Base-by-base conservation (phyloP, 2,113 vertebrate species). In the Formicarius rufipectus region DNA sequence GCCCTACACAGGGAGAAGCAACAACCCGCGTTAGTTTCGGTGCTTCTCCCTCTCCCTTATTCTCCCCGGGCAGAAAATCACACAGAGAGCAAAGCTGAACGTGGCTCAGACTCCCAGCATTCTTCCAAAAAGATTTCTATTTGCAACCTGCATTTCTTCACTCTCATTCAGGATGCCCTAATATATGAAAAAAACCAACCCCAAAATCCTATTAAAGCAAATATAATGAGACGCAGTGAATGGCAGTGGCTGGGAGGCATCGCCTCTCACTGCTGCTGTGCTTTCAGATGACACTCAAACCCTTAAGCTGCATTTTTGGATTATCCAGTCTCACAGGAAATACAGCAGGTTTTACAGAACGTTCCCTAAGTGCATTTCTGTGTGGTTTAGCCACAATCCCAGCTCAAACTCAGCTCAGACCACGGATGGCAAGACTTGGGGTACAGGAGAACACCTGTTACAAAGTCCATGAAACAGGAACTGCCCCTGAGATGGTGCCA, bases 1-100 rank as follows among this genome's bases (percentile, higher is more conserved):
- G 75, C 99, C 99, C 99, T 99, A 39, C 53, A 58, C n/a, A 35
- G 64, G 24, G 21, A 1, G 5, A 27, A 52, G 4, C 2, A 16
- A 45, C 5, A 5, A 18, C 1, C 24, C 21, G 1, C 1, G 0
- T 93, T 2, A 84, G 47, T 62, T 80, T 71, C 6, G 20, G 18
- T 11, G 12, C 6, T 39, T 21, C 50, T 33, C n/a, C n/a, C n/a
- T n/a, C n/a, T n/a, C n/a, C n/a, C n/a, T n/a, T n/a, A n/a, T n/a
- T n/a, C n/a, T n/a, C n/a, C n/a, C n/a, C n/a, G n/a, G 0, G 3
- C 33, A 30, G 52, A 53, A 28, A 62, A 71, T 18, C 0, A 0
- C 19, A 37, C 21, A 22, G 39, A 40, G 19, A 13, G 16, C 14
- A 10, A 53, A 45, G 8, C 3, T 50, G 18, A 31, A 20, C 4